Percentiles rank a stretch among this genome's conserved stretches.
phyloP scores from a whole-genome alignment of 2,888 invertebrate genomes.

The Oscheius sp. region DNA sequence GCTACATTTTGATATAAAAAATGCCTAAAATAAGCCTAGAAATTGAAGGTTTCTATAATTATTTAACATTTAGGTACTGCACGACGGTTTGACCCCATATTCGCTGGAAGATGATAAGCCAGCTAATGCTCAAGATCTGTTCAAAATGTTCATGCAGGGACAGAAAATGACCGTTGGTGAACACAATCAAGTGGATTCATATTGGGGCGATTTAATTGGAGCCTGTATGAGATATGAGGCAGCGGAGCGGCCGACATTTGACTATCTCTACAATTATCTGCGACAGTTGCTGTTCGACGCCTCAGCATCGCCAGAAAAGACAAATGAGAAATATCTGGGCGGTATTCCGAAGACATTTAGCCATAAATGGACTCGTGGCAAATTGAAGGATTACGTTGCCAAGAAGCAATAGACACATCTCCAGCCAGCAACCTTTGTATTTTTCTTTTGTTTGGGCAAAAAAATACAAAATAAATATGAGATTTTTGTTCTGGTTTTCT shows the following conservation, averaged over 20 bases:
- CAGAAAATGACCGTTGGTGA: neutral
- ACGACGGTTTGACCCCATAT: slow-evolving; percentile 21
- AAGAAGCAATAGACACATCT: neutral
- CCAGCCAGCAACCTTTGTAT: neutral
- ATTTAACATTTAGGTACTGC: neutral
- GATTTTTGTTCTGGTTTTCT: no score
- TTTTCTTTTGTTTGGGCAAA: neutral
- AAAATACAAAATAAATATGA: no score
- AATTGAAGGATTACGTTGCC: slow-evolving; percentile 10
- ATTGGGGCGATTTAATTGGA: slow-evolving; percentile 25
- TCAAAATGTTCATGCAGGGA: neutral
- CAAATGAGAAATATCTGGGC: neutral
- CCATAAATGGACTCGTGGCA: slow-evolving; percentile 9
- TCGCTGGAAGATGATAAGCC: slow-evolving; percentile 4
- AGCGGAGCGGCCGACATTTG: slow-evolving; percentile 17
- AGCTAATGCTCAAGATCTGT: neutral
- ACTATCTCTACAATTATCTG: slow-evolving; percentile 19
- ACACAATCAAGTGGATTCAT: slow-evolving; percentile 5
- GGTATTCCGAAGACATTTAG: neutral
- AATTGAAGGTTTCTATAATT: no score
- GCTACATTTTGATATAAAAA: no score
- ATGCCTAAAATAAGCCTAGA: no score
- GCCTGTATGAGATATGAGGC: neutral
- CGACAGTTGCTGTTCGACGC: slow-evolving; percentile 28
- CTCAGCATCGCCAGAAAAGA: slow-evolving; percentile 8